A percentile compares a stretch with the other conserved stretches of the same genome.
phyloP scores from a whole-genome alignment of 2,113 vertebrate genomes.

The Monarcha castaneiventris region DNA sequence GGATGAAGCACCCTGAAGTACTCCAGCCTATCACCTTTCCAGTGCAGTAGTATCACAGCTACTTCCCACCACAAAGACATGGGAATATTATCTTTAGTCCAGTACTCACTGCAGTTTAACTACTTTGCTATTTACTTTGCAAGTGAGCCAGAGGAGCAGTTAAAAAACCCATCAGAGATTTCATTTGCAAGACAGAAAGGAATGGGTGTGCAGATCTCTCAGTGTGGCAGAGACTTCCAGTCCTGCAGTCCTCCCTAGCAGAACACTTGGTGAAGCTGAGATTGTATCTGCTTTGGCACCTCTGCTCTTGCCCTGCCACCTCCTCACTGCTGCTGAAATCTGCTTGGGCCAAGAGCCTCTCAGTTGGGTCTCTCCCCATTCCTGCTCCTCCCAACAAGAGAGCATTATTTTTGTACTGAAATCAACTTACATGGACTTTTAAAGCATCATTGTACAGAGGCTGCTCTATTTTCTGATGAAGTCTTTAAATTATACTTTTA shows the following conservation, averaged over 20 bases:
- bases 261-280: neutral
- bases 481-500: conserved; percentile 50
- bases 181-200: neutral
- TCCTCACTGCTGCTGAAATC: neutral
- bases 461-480: conserved; percentile 7
- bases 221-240: neutral
- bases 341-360: neutral
- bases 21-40: neutral
- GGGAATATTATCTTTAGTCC: neutral
- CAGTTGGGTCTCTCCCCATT: neutral
- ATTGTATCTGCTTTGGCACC: neutral
- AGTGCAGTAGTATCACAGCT: neutral
- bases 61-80: neutral
- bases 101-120: neutral
- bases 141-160: neutral
- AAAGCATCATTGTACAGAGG: neutral
- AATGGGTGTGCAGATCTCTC: neutral
- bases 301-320: neutral
- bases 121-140: neutral
- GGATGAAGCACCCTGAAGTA: neutral
- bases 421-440: neutral
- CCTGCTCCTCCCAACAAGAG: neutral
- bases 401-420: conserved; percentile 11
- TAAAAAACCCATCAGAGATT: neutral
- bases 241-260: neutral